Conservation (phyloP, 1,140 invertebrate species). For the Euglossa dilemma region DNA sequence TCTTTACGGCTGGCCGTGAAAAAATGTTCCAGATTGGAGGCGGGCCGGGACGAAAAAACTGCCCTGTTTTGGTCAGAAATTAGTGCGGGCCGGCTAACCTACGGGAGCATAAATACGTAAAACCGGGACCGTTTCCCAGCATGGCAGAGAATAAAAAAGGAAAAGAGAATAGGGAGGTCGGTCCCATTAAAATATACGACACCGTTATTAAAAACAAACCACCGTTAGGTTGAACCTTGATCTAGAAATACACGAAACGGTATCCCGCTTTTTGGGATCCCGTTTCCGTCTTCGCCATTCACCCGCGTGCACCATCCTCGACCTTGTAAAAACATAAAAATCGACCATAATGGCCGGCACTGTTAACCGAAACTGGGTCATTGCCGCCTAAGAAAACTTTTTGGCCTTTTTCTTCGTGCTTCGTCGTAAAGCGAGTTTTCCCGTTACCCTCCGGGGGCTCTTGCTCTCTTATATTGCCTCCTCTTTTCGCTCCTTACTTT, state of each 20-base stretch:
- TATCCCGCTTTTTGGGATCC: slow-evolving; percentile 72
- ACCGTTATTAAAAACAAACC: slow-evolving; percentile 77
- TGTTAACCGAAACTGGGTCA: slow-evolving; percentile 69
- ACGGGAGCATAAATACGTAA: slow-evolving; percentile 59
- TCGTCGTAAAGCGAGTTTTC: slow-evolving; percentile 23
- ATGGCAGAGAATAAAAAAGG: neutral
- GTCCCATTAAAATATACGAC: slow-evolving; percentile 78
- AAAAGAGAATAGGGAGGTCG: slow-evolving; percentile 53
- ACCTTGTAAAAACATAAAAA: slow-evolving; percentile 78
- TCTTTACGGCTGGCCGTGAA: slow-evolving; percentile 68
- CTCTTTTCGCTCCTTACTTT: neutral
- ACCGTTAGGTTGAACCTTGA: slow-evolving; percentile 62
- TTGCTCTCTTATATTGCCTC: neutral
- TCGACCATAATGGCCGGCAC: slow-evolving; percentile 54
- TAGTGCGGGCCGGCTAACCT: slow-evolving; percentile 59
- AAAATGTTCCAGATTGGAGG: slow-evolving; percentile 67
- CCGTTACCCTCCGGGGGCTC: neutral
- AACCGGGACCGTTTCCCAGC: slow-evolving; percentile 33
- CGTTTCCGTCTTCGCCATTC: slow-evolving; percentile 70
- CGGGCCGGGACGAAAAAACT: slow-evolving; percentile 66
- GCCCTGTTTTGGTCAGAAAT: slow-evolving; percentile 79
- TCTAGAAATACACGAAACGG: slow-evolving; percentile 68
- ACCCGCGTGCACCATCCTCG: neutral
- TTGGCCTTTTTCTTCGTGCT: slow-evolving; percentile 13
- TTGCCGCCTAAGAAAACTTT: slow-evolving; percentile 27